A percentile compares a stretch with the other conserved stretches of the same genome.
These are phyloP conservation scores for Oreocharis arfaki DNA, from an alignment of 2,113 vertebrate species.

Conservation along the genomic window DNA sequence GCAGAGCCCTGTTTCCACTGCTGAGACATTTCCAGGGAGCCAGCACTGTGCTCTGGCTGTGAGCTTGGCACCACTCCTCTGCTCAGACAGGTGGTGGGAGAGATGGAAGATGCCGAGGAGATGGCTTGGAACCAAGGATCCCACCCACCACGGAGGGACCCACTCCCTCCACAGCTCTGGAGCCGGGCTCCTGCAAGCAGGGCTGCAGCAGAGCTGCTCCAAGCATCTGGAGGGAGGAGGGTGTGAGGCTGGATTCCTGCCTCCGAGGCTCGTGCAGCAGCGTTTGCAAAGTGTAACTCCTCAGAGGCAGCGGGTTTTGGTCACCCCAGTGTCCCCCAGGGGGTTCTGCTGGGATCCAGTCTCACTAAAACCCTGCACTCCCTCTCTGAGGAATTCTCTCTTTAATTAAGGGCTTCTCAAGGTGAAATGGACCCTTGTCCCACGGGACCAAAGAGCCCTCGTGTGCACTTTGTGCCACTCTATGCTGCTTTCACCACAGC, in stretches of 20 bases:
- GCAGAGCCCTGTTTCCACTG: background rate
- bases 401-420: background rate
- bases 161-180: rapidly evolving
- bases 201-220: background rate
- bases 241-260: background rate
- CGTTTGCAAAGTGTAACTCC: rapidly evolving
- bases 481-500: background rate
- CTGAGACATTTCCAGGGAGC: background rate
- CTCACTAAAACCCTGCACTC: rapidly evolving
- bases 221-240: background rate
- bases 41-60: background rate
- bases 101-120: rapidly evolving
- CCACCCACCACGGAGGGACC: background rate
- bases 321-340: background rate
- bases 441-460: rapidly evolving
- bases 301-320: background rate
- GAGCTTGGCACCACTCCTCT: background rate
- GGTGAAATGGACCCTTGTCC: background rate
- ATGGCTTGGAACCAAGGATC: background rate
- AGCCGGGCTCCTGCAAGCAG: background rate
- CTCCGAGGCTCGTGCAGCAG: background rate
- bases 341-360: background rate
- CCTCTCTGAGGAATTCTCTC: background rate
- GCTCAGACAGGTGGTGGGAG: background rate
- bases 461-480: too few relatives aligned